Conservation (phyloP, 2,888 invertebrate species). For the Andrena marginata region DNA sequence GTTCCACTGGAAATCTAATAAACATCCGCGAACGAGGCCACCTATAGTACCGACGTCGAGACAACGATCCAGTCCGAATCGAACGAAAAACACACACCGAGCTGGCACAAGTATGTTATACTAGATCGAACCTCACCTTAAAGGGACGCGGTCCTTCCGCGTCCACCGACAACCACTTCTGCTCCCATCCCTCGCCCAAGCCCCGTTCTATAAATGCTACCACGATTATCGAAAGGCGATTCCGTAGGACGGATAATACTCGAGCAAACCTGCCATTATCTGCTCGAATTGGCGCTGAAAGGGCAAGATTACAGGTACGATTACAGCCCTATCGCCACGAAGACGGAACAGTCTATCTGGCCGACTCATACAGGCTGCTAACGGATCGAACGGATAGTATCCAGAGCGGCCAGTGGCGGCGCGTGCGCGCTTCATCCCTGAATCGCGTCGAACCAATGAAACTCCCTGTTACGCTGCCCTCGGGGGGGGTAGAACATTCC, state of each 20-base stretch:
- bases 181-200: not conserved
- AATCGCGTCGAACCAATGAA: conserved; percentile 58
- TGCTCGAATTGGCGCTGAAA: not conserved
- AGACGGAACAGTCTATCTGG: conserved; percentile 61
- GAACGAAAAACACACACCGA: conserved; percentile 20
- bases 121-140: conserved; percentile 49
- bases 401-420: conserved; percentile 57
- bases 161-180: not conserved
- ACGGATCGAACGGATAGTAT: conserved; percentile 67
- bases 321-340: conserved; percentile 35
- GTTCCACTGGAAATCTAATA: not conserved
- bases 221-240: not conserved
- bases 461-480: conserved; percentile 56
- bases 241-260: not conserved
- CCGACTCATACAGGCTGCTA: conserved; percentile 55
- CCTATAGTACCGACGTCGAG: conserved; percentile 22
- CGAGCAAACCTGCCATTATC: not conserved
- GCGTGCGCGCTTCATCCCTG: conserved; percentile 65
- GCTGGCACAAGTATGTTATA: conserved; percentile 21
- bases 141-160: conserved; percentile 44
- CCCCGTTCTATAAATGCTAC: not conserved
- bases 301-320: not conserved
- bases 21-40: conserved; percentile 1
- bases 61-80: conserved; percentile 10
- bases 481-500: conserved; percentile 46